These are phyloP conservation scores for Sorex fumeus DNA, from an alignment of 2,113 vertebrate species.

Conservation along the genomic window DNA sequence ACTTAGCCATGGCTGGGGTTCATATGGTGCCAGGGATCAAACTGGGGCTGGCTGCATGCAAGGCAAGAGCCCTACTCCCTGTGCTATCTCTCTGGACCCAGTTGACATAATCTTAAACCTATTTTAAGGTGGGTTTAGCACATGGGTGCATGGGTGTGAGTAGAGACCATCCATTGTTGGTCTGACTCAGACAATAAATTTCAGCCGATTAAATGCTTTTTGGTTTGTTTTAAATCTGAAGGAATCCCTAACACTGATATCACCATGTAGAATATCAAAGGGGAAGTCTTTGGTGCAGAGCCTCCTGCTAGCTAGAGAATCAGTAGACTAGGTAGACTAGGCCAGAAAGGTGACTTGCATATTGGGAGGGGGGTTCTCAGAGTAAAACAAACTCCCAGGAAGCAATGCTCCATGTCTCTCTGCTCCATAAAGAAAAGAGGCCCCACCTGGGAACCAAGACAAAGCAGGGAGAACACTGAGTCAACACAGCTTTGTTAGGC, in stretches of 20 bases:
- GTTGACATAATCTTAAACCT: too few species aligned
- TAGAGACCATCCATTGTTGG: background rate
- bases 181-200: background rate
- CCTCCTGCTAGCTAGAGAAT: background rate
- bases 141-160: background rate
- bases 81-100: too few species aligned
- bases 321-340: background rate
- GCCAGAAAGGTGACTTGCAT: background rate
- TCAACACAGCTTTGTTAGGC: too few species aligned
- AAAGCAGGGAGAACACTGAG: background rate
- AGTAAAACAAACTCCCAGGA: background rate
- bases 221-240: too few species aligned
- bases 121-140: background rate
- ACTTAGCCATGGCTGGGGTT: too few species aligned
- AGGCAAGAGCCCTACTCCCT: too few species aligned
- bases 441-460: background rate
- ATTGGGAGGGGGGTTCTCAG: background rate
- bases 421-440: background rate
- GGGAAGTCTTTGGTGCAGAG: background rate
- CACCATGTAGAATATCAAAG: background rate
- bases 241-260: background rate
- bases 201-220: background rate
- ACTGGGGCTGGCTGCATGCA: too few species aligned
- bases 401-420: background rate
- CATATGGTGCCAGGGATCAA: too few species aligned